Base-by-base conservation (phyloP, 2,888 invertebrate species). In the Mythimna loreyi region DNA sequence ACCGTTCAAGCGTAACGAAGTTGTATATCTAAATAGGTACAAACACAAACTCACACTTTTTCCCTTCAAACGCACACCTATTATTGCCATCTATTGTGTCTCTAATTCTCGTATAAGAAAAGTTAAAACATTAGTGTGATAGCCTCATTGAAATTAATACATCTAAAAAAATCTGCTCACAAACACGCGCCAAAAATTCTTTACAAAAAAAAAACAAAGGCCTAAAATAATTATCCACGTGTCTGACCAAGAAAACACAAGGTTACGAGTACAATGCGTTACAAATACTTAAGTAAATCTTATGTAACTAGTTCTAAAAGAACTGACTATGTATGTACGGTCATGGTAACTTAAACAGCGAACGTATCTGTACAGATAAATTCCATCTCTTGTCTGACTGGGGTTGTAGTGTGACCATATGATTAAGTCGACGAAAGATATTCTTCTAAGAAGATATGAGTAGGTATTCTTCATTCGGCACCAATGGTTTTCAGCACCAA, bases 351-450 rank as follows among this genome's bases (percentile, higher is more conserved):
- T 13, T 61, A 49, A 43, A 25, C 55, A 76, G 43, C 58, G 21
- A 61, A 71, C 63, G 59, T 73, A 71, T 70, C 62, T 58, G 30
- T 56, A 69, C 40, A 69, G 73, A 81, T 78, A 67, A 83, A 78
- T 72, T 69, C 63, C 60, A 57, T 61, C 57, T 69, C 62, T 78
- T 50, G 76, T 67, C 63, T 64, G 49, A 52, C 60, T 45, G 33
- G 55, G 40, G 55, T 40, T 45, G 66, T 70, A 68, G 59, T n/a
- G 70, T 81, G 53, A 13, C 83, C 67, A 61, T 60, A 21, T 9
- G 4, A 28, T 69, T 40, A 5, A 40, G 2, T n/a, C 16, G 9
- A 19, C 8, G 8, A 13, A 21, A 49, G 49, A 62, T 11, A 50
- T 57, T 57, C 9, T 28, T 52, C 19, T 52, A n/a, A n/a, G n/a